Evolutionary conservation across 1,140 invertebrate genomes (phyloP).

Genomic region (Musca domestica): DNA sequence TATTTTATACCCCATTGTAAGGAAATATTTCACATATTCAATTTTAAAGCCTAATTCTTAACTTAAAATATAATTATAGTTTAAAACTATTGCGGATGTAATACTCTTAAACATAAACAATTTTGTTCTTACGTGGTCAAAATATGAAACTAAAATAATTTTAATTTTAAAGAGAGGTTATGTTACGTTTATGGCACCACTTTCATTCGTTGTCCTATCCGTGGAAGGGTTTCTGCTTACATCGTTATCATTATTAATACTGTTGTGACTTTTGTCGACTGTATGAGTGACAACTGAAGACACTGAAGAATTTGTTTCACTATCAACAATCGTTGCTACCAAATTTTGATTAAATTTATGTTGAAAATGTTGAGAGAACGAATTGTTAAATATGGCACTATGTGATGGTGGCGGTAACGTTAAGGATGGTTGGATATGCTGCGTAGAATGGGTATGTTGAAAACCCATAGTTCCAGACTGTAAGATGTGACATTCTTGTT

Average conservation of each 20-base stretch:
- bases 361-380: constrained; percentile 40
- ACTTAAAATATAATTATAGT: no score
- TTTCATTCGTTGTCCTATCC: constrained; percentile 34
- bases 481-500: background rate
- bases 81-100: no score
- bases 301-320: background rate
- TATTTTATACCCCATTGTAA: no score
- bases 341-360: constrained; percentile 38
- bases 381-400: constrained; percentile 17
- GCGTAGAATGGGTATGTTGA: background rate
- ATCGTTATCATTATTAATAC: constrained; percentile 19
- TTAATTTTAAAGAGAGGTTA: constrained; percentile 28
- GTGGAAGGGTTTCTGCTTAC: constrained; percentile 27
- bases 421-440: background rate
- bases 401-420: background rate
- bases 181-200: constrained; percentile 48
- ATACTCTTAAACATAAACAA: no score
- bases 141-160: no score
- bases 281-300: background rate
- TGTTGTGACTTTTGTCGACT: constrained; percentile 21
- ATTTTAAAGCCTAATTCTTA: no score
- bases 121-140: no score
- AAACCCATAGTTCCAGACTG: background rate
- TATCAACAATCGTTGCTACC: constrained; percentile 21
- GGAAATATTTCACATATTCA: no score